These are phyloP conservation scores for Turritopsis dohrnii DNA, from an alignment of 30 jellyfish, hydroid and myxozoan species.

Conservation along the genomic window DNA sequence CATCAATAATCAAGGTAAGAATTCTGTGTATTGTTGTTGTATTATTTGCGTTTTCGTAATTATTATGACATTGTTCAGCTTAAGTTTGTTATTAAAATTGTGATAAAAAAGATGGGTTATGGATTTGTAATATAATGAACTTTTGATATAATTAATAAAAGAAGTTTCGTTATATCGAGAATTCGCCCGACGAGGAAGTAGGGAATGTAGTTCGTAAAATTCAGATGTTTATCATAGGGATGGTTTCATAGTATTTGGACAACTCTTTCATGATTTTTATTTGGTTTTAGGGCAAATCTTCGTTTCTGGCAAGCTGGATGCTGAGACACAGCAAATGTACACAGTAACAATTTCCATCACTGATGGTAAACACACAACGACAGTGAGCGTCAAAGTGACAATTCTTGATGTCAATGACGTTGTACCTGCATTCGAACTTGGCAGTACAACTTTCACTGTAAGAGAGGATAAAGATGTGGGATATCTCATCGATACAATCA, in stretches of 20 bases:
- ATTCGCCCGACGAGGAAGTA: too few relatives aligned
- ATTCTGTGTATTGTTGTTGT: neutral
- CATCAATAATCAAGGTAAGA: neutral
- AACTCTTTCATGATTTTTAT: too few relatives aligned
- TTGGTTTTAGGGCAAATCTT: neutral
- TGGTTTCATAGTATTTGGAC: too few relatives aligned
- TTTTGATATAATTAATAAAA: too few relatives aligned
- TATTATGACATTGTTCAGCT: too few relatives aligned
- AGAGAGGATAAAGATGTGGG: neutral
- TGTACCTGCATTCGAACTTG: conserved; percentile 45
- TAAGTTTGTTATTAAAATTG: too few relatives aligned
- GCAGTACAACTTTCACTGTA: neutral
- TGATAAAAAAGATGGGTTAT: too few relatives aligned
- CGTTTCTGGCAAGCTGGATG: conserved; percentile 36
- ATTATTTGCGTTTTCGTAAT: too few relatives aligned
- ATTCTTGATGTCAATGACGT: conserved; percentile 65
- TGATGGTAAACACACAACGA: conserved; percentile 38
- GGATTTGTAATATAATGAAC: too few relatives aligned
- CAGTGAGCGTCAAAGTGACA: conserved; percentile 39
- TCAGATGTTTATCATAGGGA: too few relatives aligned
- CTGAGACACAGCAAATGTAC: conserved; percentile 50
- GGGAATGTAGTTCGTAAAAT: too few relatives aligned
- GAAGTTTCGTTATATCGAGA: too few relatives aligned
- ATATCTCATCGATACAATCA: conserved; percentile 22
- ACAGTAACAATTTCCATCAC: conserved; percentile 39